Conservation (phyloP, 2,797 vertebrate genomes). For the Sebastes oblongus region DNA sequence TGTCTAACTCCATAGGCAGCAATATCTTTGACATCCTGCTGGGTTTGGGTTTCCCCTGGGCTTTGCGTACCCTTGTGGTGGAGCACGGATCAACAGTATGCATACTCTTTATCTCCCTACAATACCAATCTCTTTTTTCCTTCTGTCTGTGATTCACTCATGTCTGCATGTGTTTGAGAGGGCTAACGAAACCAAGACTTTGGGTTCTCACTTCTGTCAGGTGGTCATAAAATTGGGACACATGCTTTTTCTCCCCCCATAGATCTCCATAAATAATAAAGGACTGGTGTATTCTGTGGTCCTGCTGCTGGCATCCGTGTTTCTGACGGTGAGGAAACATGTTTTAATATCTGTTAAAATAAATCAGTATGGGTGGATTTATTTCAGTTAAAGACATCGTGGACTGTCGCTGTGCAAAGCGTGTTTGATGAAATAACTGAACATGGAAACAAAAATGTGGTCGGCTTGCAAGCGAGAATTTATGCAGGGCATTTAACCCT, state of each 20-base stretch:
- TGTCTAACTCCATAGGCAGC: constrained; percentile 87
- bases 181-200: not conserved
- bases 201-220: not conserved
- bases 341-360: not conserved
- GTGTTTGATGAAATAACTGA: not conserved
- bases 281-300: constrained; percentile 86
- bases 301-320: constrained; percentile 85
- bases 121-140: not conserved
- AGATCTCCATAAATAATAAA: constrained; percentile 86
- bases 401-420: not conserved
- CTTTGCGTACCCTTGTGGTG: constrained; percentile 83
- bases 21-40: constrained; percentile 88
- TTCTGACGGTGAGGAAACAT: constrained; percentile 80
- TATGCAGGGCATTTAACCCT: not conserved
- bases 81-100: constrained; percentile 81
- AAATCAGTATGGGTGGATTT: not conserved
- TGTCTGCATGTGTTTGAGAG: not conserved
- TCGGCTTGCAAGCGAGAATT: not conserved
- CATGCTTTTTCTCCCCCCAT: not conserved
- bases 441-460: not conserved
- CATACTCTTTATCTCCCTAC: not conserved
- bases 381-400: not conserved
- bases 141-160: not conserved
- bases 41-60: constrained; percentile 86
- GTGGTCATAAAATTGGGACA: not conserved